Evolutionary conservation across 2,888 invertebrate species (phyloP), one percentile per base, ranked within the genome.

Genomic region (Falcaria lacertinaria): DNA sequence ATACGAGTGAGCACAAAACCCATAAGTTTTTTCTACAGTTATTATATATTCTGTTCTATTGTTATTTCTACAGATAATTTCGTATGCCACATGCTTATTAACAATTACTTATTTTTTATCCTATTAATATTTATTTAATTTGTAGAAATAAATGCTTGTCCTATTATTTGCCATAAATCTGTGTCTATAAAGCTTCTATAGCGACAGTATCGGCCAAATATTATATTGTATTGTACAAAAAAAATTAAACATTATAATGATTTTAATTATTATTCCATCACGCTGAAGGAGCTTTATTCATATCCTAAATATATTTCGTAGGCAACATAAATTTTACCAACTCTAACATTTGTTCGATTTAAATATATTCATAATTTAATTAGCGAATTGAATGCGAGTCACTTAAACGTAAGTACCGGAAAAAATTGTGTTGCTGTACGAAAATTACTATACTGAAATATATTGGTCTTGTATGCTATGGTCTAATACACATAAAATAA

Each of bases 121-220:
- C 50, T 33, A 48, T 54, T 58, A 48, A 44, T 57, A 48, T 54
- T 44, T 45, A 36, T 54, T 56, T 60, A 45, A 49, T 52, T 60
- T 54, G 49, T 47, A 66, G 22, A 22, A 22, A 37, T 14, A 63
- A 55, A 50, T 54, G 69, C 61, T 59, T 63, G 44, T 50, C 52
- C 14, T 25, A 7, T 50, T 39, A 52, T 48, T 52, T 53, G 48
- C 48, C 34, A 51, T 43, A 44, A 36, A 42, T 38, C 53, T 45
- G 53, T 50, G 38, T 44, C 34, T 48, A 45, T 56, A 71, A 81
- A 81, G 82, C 76, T 83, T 81, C 80, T 80, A 78, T 72, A 65
- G 69, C 75, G 74, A 65, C 57, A 62, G 70, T 70, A 74, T n/a
- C 65, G 48, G 57, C 64, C 48, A 46, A 49, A 45, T 44, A 53